Evolutionary conservation across 2,113 vertebrate genomes (phyloP).

Genomic region (Hirundichthys speculiger): DNA sequence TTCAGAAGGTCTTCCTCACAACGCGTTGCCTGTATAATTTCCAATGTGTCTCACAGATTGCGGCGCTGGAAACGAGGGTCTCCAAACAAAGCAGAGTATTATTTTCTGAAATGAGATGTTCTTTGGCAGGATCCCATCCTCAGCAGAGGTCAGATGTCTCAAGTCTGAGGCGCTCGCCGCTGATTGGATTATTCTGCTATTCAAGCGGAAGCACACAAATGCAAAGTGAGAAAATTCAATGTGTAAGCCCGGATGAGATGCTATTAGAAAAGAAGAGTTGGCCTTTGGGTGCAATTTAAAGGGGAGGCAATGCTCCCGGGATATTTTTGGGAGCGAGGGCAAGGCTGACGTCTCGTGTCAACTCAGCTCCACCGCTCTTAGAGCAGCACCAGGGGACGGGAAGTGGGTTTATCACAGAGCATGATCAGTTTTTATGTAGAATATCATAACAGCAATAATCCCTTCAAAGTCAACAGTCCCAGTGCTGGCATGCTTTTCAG

Average conservation of each 20-base stretch:
- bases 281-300: slow-evolving; percentile 44
- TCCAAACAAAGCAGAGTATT: slow-evolving; percentile 49
- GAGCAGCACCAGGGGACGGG: slow-evolving; percentile 35
- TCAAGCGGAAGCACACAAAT: slow-evolving; percentile 72
- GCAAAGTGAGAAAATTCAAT: slow-evolving; percentile 70
- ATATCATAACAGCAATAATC: slow-evolving; percentile 55
- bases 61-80: slow-evolving; percentile 27
- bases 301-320: slow-evolving; percentile 20
- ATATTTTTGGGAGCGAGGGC: slow-evolving; percentile 45
- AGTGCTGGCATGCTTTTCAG: slow-evolving; percentile 24
- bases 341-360: slow-evolving; percentile 44
- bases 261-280: slow-evolving; percentile 67
- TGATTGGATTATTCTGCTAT: slow-evolving; percentile 77
- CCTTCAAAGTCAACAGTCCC: slow-evolving; percentile 32
- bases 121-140: slow-evolving; percentile 66
- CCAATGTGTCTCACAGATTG: slow-evolving; percentile 35
- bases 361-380: slow-evolving; percentile 30
- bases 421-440: slow-evolving; percentile 46
- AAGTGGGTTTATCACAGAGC: slow-evolving; percentile 46
- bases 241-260: slow-evolving; percentile 70
- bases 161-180: slow-evolving; percentile 48
- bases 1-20: slow-evolving; percentile 10
- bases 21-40: slow-evolving; percentile 32
- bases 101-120: slow-evolving; percentile 62
- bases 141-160: slow-evolving; percentile 71